Conservation (phyloP, 2,113 vertebrate genomes). For the Argyrosomus japonicus region DNA sequence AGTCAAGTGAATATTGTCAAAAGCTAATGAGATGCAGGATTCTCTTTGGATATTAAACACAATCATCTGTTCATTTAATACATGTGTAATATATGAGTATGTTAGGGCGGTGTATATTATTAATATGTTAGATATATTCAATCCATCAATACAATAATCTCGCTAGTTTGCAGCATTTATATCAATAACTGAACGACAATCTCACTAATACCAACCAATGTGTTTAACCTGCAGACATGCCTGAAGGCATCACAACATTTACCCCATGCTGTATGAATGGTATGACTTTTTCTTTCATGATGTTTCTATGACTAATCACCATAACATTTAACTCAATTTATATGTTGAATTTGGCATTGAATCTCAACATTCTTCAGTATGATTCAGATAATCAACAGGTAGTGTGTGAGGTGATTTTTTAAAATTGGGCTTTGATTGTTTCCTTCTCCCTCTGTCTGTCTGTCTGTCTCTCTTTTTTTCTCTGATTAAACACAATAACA, state of each 20-base stretch:
- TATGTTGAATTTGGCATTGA: not conserved
- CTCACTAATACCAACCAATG: not conserved
- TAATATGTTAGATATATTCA: no score
- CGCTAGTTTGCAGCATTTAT: not conserved
- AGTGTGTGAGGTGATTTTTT: not conserved
- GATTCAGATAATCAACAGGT: not conserved
- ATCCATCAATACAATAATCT: not conserved
- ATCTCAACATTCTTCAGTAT: not conserved
- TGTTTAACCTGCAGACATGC: not conserved
- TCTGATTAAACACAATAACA: no score
- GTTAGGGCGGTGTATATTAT: no score
- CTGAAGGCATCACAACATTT: not conserved
- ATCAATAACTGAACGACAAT: not conserved
- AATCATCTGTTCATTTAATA: not conserved
- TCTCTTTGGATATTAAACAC: not conserved
- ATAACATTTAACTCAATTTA: conserved; percentile 4
- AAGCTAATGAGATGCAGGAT: not conserved
- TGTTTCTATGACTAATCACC: fast-evolving
- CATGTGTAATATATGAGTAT: not conserved
- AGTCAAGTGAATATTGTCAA: not conserved
- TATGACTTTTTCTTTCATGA: not conserved
- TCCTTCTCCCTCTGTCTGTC: no score
- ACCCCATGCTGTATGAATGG: not conserved
- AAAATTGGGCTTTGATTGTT: not conserved
- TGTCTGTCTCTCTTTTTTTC: no score